phyloP scores from a whole-genome alignment of 2,113 vertebrate genomes.

The Rallus limicola region DNA sequence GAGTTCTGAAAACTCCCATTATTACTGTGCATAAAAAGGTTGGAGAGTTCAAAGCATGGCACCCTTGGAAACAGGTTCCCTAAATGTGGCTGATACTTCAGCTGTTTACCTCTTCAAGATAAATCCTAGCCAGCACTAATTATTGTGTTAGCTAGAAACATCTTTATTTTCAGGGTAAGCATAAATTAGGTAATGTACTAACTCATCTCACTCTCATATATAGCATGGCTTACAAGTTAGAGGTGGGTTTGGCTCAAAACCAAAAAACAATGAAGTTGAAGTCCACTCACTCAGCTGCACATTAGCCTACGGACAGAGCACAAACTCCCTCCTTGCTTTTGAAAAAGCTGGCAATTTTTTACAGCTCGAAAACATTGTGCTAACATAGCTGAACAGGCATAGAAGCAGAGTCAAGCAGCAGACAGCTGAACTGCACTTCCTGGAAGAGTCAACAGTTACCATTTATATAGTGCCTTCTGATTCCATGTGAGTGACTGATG shows the following conservation, averaged over 20 bases:
- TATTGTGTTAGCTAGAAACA: neutral
- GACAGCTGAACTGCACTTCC: neutral
- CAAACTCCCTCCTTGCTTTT: neutral
- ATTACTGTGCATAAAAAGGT: fast-evolving
- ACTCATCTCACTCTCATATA: neutral
- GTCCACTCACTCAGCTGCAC: neutral
- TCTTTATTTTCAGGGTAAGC: neutral
- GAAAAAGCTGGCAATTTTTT: neutral
- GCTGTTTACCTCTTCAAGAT: neutral
- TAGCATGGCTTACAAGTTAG: neutral
- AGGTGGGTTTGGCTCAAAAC: neutral
- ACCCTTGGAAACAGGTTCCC: neutral
- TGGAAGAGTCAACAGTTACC: neutral
- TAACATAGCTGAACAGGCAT: neutral
- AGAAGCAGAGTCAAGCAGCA: neutral
- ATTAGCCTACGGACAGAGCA: neutral
- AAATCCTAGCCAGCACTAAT: neutral
- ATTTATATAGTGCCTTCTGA: neutral
- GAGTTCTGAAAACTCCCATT: neutral
- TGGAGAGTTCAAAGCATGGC: neutral
- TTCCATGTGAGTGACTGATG: neutral
- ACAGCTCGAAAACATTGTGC: neutral
- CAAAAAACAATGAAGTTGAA: neutral
- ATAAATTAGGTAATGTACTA: neutral
- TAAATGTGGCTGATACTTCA: neutral